phyloP scores from a whole-genome alignment of 2,113 vertebrate species.

The Amphiprion ocellaris region DNA sequence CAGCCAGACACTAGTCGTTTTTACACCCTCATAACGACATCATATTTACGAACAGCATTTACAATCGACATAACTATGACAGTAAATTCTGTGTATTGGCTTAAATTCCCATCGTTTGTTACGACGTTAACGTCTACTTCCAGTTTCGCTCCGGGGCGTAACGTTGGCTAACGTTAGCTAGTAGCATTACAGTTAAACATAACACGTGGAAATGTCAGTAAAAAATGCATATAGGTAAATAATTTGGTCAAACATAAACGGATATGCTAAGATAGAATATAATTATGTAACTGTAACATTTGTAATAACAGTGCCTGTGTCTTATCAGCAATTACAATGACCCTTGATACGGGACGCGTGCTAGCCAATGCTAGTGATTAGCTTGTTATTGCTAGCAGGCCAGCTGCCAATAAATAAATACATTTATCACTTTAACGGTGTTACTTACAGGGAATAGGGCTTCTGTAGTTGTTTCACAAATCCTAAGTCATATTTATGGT shows the following conservation, averaged over 20 bases:
- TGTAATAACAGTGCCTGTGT: neutral
- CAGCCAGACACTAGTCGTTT: too few species aligned
- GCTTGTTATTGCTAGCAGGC: conserved; percentile 70
- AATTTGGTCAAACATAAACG: neutral
- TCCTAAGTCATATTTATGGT: conserved; percentile 72
- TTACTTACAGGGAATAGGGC: conserved; percentile 73
- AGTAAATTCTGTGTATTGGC: neutral
- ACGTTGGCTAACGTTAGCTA: conserved; percentile 26
- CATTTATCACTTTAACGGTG: conserved; percentile 19
- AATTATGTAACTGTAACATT: neutral
- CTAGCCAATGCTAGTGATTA: conserved; percentile 63
- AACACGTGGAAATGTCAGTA: neutral
- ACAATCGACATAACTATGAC: accelerated
- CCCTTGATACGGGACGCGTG: conserved; percentile 37
- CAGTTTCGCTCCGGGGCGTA: conserved; percentile 39
- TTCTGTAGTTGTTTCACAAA: conserved; percentile 54
- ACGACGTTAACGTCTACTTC: conserved; percentile 10
- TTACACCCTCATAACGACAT: neutral
- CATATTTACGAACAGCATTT: neutral
- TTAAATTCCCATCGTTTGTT: conserved; percentile 24
- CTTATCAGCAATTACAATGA: conserved; percentile 32
- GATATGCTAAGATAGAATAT: accelerated
- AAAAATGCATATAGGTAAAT: accelerated
- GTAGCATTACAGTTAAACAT: neutral
- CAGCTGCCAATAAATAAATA: conserved; percentile 51